These are phyloP conservation scores for Neomonachus schauinslandi DNA, from an alignment of 2,113 vertebrate species.

Conservation along the genomic window DNA sequence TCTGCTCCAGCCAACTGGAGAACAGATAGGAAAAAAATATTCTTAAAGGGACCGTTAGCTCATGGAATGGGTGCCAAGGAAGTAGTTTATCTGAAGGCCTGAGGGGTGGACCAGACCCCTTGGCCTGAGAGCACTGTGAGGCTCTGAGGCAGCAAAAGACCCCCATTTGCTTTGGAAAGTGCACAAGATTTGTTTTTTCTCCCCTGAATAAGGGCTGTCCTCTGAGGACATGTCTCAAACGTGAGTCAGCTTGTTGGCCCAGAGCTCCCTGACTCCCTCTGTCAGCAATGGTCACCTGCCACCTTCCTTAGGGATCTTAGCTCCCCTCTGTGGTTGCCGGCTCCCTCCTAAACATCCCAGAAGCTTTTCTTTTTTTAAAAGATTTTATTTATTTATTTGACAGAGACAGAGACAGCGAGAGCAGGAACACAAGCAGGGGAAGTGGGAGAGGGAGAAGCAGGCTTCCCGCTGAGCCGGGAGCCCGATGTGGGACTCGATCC, in stretches of 20 bases:
- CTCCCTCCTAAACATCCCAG: background rate
- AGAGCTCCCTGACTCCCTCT: background rate
- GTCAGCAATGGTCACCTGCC: background rate
- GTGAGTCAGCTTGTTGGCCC: background rate
- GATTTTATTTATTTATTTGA: no score
- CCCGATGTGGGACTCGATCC: no score
- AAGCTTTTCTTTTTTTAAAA: background rate
- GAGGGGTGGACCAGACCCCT: background rate
- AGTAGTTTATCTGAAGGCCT: background rate
- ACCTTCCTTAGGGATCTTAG: background rate
- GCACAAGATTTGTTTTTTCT: background rate
- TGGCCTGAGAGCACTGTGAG: background rate
- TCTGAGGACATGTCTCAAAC: background rate
- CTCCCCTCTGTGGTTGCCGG: background rate
- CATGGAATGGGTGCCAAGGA: background rate
- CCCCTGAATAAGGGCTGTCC: background rate
- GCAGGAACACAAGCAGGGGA: no score
- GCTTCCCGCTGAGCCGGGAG: no score
- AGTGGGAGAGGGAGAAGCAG: no score
- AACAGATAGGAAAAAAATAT: constrained; percentile 4
- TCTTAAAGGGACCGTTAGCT: constrained; percentile 53
- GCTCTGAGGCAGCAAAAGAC: background rate
- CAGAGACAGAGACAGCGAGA: no score
- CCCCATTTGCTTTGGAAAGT: background rate
- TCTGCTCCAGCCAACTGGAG: constrained; percentile 61